Evolutionary conservation across 2,113 vertebrate genomes (phyloP).

Genomic region (Cairina moschata): DNA sequence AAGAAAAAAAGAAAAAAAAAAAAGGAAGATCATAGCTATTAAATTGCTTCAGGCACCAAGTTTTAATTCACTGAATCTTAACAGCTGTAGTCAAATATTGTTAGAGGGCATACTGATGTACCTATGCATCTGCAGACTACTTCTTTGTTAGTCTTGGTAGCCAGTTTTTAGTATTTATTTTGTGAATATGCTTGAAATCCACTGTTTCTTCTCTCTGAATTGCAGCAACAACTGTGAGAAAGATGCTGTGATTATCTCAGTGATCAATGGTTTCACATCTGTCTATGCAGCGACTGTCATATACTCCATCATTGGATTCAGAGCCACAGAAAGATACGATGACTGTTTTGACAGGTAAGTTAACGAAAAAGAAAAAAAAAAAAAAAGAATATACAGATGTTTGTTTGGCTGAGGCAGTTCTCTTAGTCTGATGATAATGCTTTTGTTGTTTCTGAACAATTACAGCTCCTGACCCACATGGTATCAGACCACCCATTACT

Average conservation of each 20-base stretch:
- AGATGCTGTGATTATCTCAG: conserved; percentile 89
- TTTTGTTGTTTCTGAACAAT: neutral
- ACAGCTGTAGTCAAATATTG: neutral
- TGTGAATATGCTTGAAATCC: neutral
- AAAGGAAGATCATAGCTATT: neutral
- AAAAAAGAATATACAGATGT: rapidly evolving
- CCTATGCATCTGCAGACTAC: neutral
- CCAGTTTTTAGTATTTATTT: neutral
- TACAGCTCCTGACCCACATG: neutral
- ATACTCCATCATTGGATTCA: conserved; percentile 97
- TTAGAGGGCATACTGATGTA: neutral
- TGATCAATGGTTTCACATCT: conserved; percentile 94
- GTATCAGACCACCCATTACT: neutral
- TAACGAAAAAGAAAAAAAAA: neutral
- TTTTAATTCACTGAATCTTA: neutral
- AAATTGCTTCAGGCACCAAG: neutral
- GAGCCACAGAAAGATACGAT: conserved; percentile 88
- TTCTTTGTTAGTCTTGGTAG: neutral
- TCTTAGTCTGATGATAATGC: neutral
- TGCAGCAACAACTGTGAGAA: conserved; percentile 94
- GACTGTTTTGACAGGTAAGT: conserved; percentile 83
- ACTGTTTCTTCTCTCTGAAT: neutral
- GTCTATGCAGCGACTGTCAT: conserved; percentile 92
- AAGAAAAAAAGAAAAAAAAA: no score
- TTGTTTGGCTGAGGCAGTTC: neutral